Evolutionary conservation across 2,797 vertebrate genomes (phyloP).

Genomic region (Meriones psammophilus): DNA sequence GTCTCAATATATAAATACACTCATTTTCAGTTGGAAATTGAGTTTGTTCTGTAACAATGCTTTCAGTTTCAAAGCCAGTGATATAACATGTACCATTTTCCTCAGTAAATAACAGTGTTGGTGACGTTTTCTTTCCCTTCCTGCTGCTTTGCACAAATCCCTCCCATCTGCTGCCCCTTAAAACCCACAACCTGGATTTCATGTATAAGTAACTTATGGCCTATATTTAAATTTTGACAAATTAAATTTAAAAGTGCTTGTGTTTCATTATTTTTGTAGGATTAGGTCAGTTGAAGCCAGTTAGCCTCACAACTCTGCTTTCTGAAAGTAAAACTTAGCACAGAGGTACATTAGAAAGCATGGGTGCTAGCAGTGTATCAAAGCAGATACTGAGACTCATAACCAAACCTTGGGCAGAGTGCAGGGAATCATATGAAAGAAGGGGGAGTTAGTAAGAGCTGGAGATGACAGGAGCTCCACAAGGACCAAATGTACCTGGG

Average conservation of each 20-base stretch:
- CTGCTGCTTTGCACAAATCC: neutral
- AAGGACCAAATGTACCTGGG: too few relatives aligned
- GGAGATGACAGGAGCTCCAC: too few relatives aligned
- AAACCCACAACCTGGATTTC: slow-evolving; percentile 24
- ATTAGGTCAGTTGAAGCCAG: slow-evolving; percentile 7
- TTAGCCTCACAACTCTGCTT: neutral
- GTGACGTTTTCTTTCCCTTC: neutral
- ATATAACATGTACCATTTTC: neutral
- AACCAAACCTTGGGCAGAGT: too few relatives aligned
- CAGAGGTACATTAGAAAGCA: neutral
- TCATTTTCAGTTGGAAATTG: slow-evolving; percentile 16
- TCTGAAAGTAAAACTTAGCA: slow-evolving; percentile 43
- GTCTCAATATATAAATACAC: slow-evolving; percentile 8
- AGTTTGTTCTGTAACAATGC: neutral
- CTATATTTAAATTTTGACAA: slow-evolving; percentile 6
- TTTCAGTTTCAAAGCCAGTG: slow-evolving; percentile 15
- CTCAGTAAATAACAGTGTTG: neutral
- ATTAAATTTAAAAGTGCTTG: neutral
- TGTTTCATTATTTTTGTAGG: neutral
- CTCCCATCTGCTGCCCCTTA: neutral
- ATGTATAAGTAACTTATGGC: neutral
- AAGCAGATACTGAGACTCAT: too few relatives aligned
- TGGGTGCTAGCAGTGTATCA: neutral
- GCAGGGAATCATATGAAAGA: too few relatives aligned
- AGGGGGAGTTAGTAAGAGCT: too few relatives aligned